Percentiles rank a stretch among this genome's conserved stretches.
Conservation (phyloP, 2,888 invertebrate species). For the Orthonevra nobilis region DNA sequence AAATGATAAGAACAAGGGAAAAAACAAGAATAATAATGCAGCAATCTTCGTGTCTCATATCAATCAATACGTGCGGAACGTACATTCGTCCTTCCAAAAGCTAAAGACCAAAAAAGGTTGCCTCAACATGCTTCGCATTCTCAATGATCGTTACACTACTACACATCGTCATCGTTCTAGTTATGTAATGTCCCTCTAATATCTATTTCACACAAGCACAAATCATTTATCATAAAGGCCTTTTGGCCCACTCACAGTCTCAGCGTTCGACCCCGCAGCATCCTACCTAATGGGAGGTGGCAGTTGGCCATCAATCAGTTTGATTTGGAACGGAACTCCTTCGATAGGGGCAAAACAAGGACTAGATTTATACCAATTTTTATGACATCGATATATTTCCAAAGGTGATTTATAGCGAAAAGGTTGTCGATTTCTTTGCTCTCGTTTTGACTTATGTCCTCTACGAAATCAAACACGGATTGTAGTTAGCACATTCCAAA, state of each 20-base stretch:
- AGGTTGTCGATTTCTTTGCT: constrained; percentile 30
- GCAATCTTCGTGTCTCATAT: constrained; percentile 65
- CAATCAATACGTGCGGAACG: constrained; percentile 63
- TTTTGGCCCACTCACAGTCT: constrained; percentile 14
- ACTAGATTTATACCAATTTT: constrained; percentile 70
- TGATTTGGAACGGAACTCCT: constrained; percentile 67
- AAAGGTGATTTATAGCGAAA: constrained; percentile 64
- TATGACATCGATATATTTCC: constrained; percentile 69
- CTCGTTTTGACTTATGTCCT: constrained; percentile 30
- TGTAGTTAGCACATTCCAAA: no score
- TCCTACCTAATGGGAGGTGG: constrained; percentile 59
- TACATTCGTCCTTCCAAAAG: constrained; percentile 6
- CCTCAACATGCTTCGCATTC: constrained; percentile 53
- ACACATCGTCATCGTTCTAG: constrained; percentile 40
- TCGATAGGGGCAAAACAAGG: constrained; percentile 41
- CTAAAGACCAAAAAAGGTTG: constrained; percentile 53
- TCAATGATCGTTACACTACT: constrained; percentile 36
- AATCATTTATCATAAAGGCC: constrained; percentile 62
- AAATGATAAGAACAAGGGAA: constrained; percentile 11
- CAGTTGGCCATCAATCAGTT: constrained; percentile 65
- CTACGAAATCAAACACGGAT: no score
- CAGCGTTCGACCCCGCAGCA: constrained; percentile 5
- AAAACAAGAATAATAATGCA: constrained; percentile 58
- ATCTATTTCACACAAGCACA: constrained; percentile 68
- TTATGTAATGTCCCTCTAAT: constrained; percentile 67